These are phyloP conservation scores for Spinus pinus DNA, from an alignment of 2,797 vertebrate genomes.

Conservation along the genomic window DNA sequence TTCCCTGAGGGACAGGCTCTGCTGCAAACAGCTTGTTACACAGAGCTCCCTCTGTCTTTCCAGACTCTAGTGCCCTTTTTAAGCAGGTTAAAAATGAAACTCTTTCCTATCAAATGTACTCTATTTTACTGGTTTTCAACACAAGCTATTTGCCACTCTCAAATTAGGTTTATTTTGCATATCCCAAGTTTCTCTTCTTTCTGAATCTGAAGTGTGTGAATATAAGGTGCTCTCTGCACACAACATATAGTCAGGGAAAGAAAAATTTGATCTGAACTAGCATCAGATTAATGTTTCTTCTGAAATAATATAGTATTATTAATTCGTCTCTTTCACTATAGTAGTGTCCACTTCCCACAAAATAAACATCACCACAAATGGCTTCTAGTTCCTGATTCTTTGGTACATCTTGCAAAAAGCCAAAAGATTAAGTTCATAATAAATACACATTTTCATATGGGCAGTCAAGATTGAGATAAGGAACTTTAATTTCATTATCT, in stretches of 20 bases:
- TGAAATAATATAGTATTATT: background rate
- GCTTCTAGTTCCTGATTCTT: background rate
- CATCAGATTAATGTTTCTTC: background rate
- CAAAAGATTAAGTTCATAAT: background rate
- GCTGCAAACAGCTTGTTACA: background rate
- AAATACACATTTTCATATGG: background rate
- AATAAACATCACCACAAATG: background rate
- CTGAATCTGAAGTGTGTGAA: background rate
- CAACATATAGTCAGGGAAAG: rapidly evolving
- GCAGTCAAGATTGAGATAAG: background rate
- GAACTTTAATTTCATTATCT: background rate
- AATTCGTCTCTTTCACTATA: background rate
- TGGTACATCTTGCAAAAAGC: background rate
- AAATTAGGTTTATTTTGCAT: background rate
- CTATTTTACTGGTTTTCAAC: background rate
- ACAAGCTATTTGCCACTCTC: background rate
- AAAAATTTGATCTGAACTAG: background rate
- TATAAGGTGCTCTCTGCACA: background rate
- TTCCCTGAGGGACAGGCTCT: background rate
- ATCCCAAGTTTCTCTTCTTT: background rate
- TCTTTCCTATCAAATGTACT: background rate
- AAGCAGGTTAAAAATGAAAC: background rate
- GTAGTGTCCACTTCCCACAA: background rate
- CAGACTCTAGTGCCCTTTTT: background rate
- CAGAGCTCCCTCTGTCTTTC: background rate